phyloP scores from a whole-genome alignment of 2,888 invertebrate species.

The Protodeltote pygarga region DNA sequence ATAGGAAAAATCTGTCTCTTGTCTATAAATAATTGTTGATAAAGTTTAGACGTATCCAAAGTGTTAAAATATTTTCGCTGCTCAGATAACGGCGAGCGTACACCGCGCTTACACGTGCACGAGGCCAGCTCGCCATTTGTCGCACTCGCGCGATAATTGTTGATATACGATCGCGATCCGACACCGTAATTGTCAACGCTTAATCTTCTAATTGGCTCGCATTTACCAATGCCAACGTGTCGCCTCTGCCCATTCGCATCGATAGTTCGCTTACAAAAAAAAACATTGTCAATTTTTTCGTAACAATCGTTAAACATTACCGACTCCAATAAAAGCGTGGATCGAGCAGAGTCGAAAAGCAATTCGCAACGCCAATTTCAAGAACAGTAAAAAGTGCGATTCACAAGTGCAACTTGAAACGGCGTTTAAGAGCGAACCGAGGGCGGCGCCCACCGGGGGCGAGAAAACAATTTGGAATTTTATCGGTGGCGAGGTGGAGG shows the following conservation, averaged over 20 bases:
- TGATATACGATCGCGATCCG: slow-evolving; percentile 86
- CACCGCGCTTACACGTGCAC: slow-evolving; percentile 75
- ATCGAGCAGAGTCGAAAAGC: slow-evolving; percentile 75
- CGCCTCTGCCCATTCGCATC: slow-evolving; percentile 65
- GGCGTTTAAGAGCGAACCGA: slow-evolving; percentile 86
- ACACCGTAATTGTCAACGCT: slow-evolving; percentile 86
- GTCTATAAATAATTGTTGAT: slow-evolving; percentile 5
- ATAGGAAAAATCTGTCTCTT: too few relatives aligned
- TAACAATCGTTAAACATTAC: slow-evolving; percentile 55
- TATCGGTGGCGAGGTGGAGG: slow-evolving; percentile 77
- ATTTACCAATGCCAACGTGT: slow-evolving; percentile 85
- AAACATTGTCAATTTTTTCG: slow-evolving; percentile 56
- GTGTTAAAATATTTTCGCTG: slow-evolving; percentile 34
- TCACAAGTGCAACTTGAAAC: slow-evolving; percentile 86
- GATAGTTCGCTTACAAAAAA: slow-evolving; percentile 72
- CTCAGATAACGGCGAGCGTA: slow-evolving; percentile 49
- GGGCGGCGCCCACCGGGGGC: slow-evolving; percentile 85
- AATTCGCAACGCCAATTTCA: slow-evolving; percentile 83
- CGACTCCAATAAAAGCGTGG: slow-evolving; percentile 63
- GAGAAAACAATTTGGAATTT: slow-evolving; percentile 86
- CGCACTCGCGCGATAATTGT: slow-evolving; percentile 86
- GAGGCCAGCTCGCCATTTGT: slow-evolving; percentile 78
- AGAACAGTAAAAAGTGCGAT: slow-evolving; percentile 86
- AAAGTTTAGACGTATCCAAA: slow-evolving; percentile 35
- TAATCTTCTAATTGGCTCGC: slow-evolving; percentile 87